phyloP scores from a whole-genome alignment of 2,113 vertebrate species.

The Rhegmatorhina hoffmannsi region DNA sequence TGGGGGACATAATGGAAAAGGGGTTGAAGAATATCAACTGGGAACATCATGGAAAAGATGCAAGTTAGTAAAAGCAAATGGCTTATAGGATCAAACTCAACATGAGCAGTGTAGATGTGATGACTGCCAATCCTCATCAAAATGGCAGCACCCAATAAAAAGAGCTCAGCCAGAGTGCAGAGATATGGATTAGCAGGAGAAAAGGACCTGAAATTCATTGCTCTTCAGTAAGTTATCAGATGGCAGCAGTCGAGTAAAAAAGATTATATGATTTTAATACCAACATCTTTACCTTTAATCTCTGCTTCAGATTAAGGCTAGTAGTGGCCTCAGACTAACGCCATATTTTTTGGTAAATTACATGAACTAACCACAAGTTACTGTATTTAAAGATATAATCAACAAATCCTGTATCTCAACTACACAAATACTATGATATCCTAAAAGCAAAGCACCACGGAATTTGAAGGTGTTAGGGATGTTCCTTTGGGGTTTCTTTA shows the following conservation, averaged over 20 bases:
- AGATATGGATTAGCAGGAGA: not conserved
- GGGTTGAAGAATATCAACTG: not conserved
- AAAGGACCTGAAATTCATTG: not conserved
- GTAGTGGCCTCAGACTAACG: not conserved
- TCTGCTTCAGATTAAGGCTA: not conserved
- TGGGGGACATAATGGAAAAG: not conserved
- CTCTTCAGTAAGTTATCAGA: not conserved
- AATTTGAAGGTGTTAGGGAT: not conserved
- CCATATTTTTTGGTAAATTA: not conserved
- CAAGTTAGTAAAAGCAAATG: not conserved
- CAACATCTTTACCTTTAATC: not conserved
- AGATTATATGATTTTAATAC: not conserved
- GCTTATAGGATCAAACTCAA: not conserved
- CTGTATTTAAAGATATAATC: not conserved
- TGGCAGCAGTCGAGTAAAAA: not conserved
- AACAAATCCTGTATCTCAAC: not conserved
- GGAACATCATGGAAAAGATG: not conserved
- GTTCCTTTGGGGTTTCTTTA: not conserved
- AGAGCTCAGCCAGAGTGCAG: not conserved
- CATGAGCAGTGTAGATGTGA: fast-evolving
- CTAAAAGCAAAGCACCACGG: not conserved
- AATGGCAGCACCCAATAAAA: not conserved
- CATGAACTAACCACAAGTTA: not conserved
- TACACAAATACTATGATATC: not conserved
- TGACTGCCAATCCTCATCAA: not conserved